phyloP scores from a whole-genome alignment of 2,797 vertebrate species.

The Scarus forsteni region DNA sequence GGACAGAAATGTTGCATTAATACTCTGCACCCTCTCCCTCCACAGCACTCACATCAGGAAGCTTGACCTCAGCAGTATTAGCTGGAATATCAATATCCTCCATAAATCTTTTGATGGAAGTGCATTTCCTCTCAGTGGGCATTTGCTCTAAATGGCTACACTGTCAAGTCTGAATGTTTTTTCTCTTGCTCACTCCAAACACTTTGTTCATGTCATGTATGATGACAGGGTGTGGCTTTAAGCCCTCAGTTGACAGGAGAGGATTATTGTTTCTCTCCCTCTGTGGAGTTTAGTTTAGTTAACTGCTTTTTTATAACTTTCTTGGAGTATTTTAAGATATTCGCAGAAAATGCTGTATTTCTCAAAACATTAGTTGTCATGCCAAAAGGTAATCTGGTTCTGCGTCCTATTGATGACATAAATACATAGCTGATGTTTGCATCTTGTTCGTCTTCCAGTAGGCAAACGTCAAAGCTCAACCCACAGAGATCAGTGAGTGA shows the following conservation, averaged over 20 bases:
- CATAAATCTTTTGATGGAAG: conserved; percentile 5
- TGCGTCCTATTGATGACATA: background rate
- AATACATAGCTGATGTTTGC: background rate
- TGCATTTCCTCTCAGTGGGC: conserved; percentile 24
- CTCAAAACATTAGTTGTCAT: background rate
- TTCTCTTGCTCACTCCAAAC: conserved; percentile 16
- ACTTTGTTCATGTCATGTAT: conserved; percentile 1
- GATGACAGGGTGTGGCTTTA: conserved; percentile 25
- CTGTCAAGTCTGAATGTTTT: conserved; percentile 4
- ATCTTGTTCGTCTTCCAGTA: background rate
- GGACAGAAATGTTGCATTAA: background rate
- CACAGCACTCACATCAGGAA: conserved; percentile 1
- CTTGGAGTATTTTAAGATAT: conserved; percentile 6
- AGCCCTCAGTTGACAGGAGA: conserved; percentile 33
- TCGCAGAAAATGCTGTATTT: background rate
- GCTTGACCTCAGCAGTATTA: conserved; percentile 23
- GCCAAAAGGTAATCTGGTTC: background rate
- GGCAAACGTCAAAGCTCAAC: conserved; percentile 15
- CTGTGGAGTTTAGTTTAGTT: conserved; percentile 21
- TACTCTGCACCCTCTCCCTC: conserved; percentile 7
- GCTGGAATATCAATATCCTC: conserved; percentile 1
- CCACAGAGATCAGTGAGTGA: conserved; percentile 1
- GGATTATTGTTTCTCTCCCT: conserved; percentile 34
- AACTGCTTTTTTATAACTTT: conserved; percentile 12
- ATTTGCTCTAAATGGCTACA: conserved; percentile 13